A percentile compares a stretch with the other conserved stretches of the same genome.
phyloP scores from a whole-genome alignment of 2,888 invertebrate genomes.

The Eristalis intricaria region DNA sequence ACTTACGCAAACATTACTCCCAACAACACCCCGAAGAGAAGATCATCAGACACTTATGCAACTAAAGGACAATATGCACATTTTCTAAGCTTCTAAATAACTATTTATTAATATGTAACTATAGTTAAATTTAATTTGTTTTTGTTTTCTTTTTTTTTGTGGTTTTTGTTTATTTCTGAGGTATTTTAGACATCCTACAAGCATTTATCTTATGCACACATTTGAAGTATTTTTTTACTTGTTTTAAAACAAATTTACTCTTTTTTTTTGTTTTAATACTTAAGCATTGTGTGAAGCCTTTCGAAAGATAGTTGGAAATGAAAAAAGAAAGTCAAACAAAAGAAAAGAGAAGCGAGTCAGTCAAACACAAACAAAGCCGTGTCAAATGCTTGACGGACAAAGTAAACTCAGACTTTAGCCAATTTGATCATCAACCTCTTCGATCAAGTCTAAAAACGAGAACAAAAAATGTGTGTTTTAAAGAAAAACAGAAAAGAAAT shows the following conservation, averaged over 20 bases:
- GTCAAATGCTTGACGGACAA: constrained; percentile 19
- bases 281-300: constrained; percentile 36
- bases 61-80: constrained; percentile 69
- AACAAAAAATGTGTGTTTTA: not conserved
- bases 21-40: constrained; percentile 41
- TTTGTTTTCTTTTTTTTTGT: constrained; percentile 19
- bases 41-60: constrained; percentile 62
- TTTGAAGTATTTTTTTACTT: constrained; percentile 19
- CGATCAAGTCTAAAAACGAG: constrained; percentile 63
- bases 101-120: constrained; percentile 13
- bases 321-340: not conserved
- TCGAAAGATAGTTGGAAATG: not conserved
- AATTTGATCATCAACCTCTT: constrained; percentile 60
- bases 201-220: constrained; percentile 56
- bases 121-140: constrained; percentile 14
- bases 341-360: constrained; percentile 20
- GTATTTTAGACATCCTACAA: constrained; percentile 65
- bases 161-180: constrained; percentile 38
- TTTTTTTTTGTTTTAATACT: constrained; percentile 24
- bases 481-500: constrained; percentile 4
- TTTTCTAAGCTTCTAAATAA: constrained; percentile 67
- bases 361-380: not conserved
- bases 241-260: not conserved
- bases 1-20: constrained; percentile 54
- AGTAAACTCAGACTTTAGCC: constrained; percentile 47